Evolutionary conservation across 53 echinoderm and acorn worm species (phyloP), one percentile per base, ranked within the genome.

Genomic region (Arbacia lixula): DNA sequence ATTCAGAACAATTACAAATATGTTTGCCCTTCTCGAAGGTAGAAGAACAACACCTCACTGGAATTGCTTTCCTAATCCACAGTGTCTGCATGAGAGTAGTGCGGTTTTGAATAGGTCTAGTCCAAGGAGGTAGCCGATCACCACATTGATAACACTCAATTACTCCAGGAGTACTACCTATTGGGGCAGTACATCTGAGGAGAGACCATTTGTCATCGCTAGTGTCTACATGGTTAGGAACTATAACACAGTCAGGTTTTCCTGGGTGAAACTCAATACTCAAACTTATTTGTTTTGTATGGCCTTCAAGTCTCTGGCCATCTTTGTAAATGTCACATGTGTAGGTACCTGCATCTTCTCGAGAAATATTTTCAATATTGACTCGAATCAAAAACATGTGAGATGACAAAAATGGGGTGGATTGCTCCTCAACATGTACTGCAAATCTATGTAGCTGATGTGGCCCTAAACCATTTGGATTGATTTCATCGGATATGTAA

Each of bases 261-360:
- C 72, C 51, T 10, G 72, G 72, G 9, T 46, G 72, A 50, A 72
- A 72, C 51, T 72, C 72, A 50, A 72, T 50, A 51, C 30, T 49
- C 21, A 72, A 31, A 20, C 49, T 31, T 40, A 50, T 26, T 51
- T 50, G 11, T 5, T 49, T 72, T 11, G 51, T 72, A 10, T 16
- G 3, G 43, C 50, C 72, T 12, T 43, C 46, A 30, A 51, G 28
- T 19, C 43, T 28, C 8, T 31, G 19, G 31, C 33, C 72, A 43
- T 50, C 28, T 28, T 22, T 43, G 19, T 72, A 52, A 3, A 72
- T 17, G 1, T 1, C 19, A 30, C 72, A 51, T n/a, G 32, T 29
- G 51, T 49, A 43, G n/a, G 72, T 72, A 0, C 72, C 72, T 16
- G 72, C 72, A 50, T 72, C 72, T 49, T 72, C 49, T 0, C 72